Evolutionary conservation across 2,113 vertebrate species (phyloP).

Genomic region (Siniperca chuatsi): DNA sequence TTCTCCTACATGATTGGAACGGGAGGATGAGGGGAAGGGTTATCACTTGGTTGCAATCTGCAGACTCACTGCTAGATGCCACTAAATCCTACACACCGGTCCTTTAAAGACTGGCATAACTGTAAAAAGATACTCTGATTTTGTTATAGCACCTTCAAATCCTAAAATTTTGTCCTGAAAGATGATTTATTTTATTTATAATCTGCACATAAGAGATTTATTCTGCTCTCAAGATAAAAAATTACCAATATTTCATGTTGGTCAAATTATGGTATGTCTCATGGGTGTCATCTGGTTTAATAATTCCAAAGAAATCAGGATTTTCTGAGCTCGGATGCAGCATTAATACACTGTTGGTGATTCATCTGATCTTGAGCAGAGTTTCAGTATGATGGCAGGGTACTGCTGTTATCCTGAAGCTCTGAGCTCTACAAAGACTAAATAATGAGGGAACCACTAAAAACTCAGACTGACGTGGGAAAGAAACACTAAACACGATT

Average conservation of each 20-base stretch:
- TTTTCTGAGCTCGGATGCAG: not conserved
- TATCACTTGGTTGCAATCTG: too few relatives aligned
- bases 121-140: not conserved
- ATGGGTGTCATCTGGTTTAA: not conserved
- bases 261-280: not conserved
- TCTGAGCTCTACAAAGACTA: not conserved
- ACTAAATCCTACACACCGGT: too few relatives aligned
- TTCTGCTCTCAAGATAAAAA: not conserved
- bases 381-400: not conserved
- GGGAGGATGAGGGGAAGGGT: too few relatives aligned
- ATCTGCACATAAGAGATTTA: not conserved
- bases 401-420: not conserved
- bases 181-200: too few relatives aligned
- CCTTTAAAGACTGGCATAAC: slow-evolving; percentile 6
- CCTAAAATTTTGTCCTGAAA: not conserved
- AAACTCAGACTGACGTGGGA: not conserved
- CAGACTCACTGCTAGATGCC: too few relatives aligned
- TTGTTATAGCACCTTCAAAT: not conserved
- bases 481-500: not conserved
- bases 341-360: not conserved
- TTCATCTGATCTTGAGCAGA: not conserved
- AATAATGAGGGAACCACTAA: not conserved
- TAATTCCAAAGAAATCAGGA: not conserved
- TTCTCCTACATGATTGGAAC: too few relatives aligned
- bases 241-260: not conserved